These are phyloP conservation scores for Dermatophagoides farinae DNA, from an alignment of 1,140 invertebrate species.

Conservation along the genomic window DNA sequence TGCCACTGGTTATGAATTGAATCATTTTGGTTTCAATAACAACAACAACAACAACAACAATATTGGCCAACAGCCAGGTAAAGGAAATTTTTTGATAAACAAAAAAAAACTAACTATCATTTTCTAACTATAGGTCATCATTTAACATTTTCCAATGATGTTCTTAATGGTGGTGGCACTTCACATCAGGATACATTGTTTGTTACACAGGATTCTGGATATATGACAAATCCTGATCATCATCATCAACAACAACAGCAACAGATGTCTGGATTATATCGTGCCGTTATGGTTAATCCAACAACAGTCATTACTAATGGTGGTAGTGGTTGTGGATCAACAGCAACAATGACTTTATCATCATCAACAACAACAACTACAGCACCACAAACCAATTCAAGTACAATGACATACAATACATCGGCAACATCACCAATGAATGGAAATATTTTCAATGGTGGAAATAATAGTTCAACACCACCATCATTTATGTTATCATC, in stretches of 20 bases:
- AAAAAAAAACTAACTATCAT: neutral
- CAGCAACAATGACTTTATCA: neutral
- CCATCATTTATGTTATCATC: neutral
- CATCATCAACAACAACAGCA: neutral
- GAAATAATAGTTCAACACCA: no score
- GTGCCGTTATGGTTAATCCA: neutral
- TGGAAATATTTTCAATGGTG: neutral
- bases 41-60: no score
- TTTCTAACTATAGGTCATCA: neutral
- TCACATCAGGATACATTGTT: neutral
- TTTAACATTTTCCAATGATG: neutral
- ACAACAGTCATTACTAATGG: neutral
- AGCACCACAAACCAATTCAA: neutral
- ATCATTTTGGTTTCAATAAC: neutral
- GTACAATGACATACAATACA: neutral
- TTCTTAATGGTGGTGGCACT: neutral
- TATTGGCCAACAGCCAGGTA: neutral
- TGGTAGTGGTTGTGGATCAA: neutral
- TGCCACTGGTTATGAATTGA: neutral
- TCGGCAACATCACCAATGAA: neutral
- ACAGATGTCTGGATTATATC: neutral
- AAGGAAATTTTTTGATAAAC: neutral
- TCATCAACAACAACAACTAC: neutral
- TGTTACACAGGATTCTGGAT: neutral
- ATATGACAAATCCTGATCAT: neutral